A percentile compares a stretch with the other conserved stretches of the same genome.
Conservation (phyloP, 1,140 invertebrate species). For the Temnothorax longispinosus region DNA sequence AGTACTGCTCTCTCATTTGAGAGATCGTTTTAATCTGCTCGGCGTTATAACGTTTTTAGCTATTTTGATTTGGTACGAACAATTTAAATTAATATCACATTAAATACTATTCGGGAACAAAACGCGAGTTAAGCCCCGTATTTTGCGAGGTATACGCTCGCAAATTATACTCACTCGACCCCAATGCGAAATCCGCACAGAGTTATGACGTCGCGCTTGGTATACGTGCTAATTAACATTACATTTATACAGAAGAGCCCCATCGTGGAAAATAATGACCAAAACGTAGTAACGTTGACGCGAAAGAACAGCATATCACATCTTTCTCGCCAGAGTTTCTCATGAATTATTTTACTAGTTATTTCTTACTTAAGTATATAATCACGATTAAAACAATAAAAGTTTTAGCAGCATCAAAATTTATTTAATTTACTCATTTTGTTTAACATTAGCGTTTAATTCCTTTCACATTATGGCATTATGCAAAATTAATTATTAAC, state of each 20-base stretch:
- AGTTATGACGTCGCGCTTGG: conserved; percentile 41
- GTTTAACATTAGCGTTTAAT: not conserved
- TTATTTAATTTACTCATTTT: not conserved
- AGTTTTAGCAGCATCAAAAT: not conserved
- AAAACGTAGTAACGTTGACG: conserved; percentile 11
- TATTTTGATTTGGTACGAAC: conserved; percentile 36
- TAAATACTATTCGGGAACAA: conserved; percentile 30
- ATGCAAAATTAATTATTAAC: conserved; percentile 45
- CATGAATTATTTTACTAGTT: conserved; percentile 10
- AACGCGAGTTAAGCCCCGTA: conserved; percentile 32
- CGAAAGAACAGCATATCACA: conserved; percentile 13
- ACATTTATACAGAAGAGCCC: conserved; percentile 42
- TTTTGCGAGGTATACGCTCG: not conserved
- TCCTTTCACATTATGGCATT: not conserved
- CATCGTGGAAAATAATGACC: conserved; percentile 43
- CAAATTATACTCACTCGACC: conserved; percentile 40
- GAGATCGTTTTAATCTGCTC: conserved; percentile 26
- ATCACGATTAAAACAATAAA: conserved; percentile 13
- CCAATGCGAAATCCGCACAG: conserved; percentile 46
- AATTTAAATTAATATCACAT: conserved; percentile 53
- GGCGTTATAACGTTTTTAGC: conserved; percentile 18
- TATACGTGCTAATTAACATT: conserved; percentile 50
- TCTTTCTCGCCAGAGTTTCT: conserved; percentile 1
- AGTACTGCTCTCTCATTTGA: not conserved
- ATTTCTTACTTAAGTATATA: not conserved